Base-by-base conservation (phyloP, 2,113 vertebrate species). In the Brienomyrus brachyistius region DNA sequence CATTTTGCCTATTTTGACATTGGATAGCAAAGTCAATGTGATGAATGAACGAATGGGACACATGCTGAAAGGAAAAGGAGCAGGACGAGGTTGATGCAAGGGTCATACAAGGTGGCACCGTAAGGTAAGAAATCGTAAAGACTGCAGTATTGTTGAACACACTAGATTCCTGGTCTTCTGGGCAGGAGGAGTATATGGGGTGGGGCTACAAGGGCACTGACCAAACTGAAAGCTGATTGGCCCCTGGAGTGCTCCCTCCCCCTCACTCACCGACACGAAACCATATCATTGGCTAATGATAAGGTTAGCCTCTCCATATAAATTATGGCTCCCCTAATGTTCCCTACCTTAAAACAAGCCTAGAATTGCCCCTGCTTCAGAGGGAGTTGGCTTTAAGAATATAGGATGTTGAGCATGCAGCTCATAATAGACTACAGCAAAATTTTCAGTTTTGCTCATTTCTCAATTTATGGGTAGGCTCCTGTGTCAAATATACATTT, bases 11-110 rank as follows among this genome's bases (percentile, higher is more conserved):
- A 86, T 31, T 54, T 86, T 54, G 48, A 35, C 27, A 19, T 80
- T 8, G 74, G 74, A 80, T 43, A 5, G 31, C 74, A 80, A 80
- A 80, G 43, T 80, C 31, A 80, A 43, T 80, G 74, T 48, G 82
- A 84, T 48, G 82, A 48, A 92, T 91, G 84, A 51, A 89, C 88
- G 62, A 8, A 23, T 77, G 50, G 43, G 19, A n/a, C 7, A 19
- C 1, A n/a, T 10, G 15, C 5, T 43, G 13, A 80, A 80, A 40
- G 15, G 6, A 5, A 80, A 17, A 80, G 35, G 35, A 40, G 31
- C 13, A 43, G 74, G 15, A 80, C 2, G 0, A 3, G 31, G 1
- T 35, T 19, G 74, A 40, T 43, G 74, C 74, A 43, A 15, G 31
- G 35, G 5, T 4, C 13, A 43, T 19, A 21, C 35, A 80, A 80